phyloP scores from a whole-genome alignment of 64 coral and sea anemone species.

The Pocillopora damicornis region DNA sequence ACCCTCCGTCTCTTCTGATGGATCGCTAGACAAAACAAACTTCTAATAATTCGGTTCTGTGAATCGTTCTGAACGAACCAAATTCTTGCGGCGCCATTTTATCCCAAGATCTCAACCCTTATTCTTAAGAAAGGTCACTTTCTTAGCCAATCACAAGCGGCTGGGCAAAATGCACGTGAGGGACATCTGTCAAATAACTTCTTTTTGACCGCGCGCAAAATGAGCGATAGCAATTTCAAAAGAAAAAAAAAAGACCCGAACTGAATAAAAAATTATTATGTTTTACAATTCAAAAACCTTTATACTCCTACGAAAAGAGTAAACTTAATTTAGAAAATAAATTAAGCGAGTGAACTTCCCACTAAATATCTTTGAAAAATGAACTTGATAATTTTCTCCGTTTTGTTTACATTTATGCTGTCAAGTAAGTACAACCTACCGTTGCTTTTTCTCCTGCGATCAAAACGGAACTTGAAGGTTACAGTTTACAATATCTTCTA shows the following conservation, averaged over 20 bases:
- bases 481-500: not conserved
- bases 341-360: not conserved
- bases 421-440: not conserved
- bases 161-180: conserved; percentile 16
- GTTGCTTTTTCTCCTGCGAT: conserved; percentile 2
- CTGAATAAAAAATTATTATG: not conserved
- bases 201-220: conserved; percentile 12
- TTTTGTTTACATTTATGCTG: conserved; percentile 31
- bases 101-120: not conserved
- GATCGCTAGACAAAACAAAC: not conserved
- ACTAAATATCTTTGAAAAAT: not conserved
- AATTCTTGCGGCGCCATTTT: conserved; percentile 40
- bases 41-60: not conserved
- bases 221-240: not conserved
- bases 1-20: not conserved
- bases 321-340: not conserved
- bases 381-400: not conserved
- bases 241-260: not conserved
- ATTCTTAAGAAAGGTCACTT: conserved; percentile 39
- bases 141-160: conserved; percentile 23
- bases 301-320: not conserved
- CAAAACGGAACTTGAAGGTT: not conserved
- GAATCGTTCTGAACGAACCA: not conserved
- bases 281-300: not conserved
- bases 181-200: conserved; percentile 44